Evolutionary conservation across 1,140 invertebrate genomes (phyloP).

Genomic region (Thaumetopoea pityocampa): DNA sequence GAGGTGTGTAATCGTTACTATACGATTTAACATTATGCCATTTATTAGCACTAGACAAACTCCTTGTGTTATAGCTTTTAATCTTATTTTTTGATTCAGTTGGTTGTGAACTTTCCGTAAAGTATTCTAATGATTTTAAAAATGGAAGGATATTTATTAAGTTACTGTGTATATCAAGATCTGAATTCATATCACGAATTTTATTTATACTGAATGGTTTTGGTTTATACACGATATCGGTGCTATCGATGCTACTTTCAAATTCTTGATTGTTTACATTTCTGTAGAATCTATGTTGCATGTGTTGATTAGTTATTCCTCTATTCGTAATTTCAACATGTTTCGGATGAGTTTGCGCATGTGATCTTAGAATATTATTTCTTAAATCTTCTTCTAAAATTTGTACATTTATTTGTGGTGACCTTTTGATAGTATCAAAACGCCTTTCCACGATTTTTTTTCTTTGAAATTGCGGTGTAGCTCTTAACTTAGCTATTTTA

Average conservation of each 20-base stretch:
- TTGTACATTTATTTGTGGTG: slow-evolving; percentile 53
- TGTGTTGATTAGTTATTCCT: slow-evolving; percentile 24
- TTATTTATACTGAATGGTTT: slow-evolving; percentile 20
- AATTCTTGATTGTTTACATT: slow-evolving; percentile 23
- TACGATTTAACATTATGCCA: slow-evolving; percentile 62
- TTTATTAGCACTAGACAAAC: slow-evolving; percentile 44
- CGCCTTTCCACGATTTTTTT: slow-evolving; percentile 32
- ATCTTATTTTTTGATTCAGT: slow-evolving; percentile 22
- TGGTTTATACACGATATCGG: slow-evolving; percentile 15
- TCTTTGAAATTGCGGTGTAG: slow-evolving; percentile 38
- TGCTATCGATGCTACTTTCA: slow-evolving; percentile 19
- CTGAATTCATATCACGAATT: slow-evolving; percentile 14
- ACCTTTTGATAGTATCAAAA: slow-evolving; percentile 29
- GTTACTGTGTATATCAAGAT: slow-evolving; percentile 22
- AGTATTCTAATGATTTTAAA: slow-evolving; percentile 53
- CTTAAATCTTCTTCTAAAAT: slow-evolving; percentile 50
- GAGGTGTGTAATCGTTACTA: slow-evolving; percentile 49
- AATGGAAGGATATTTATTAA: slow-evolving; percentile 46
- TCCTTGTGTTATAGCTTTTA: slow-evolving; percentile 43
- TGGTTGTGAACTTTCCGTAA: slow-evolving; percentile 22
- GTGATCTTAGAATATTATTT: slow-evolving; percentile 38
- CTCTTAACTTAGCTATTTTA: slow-evolving; percentile 37
- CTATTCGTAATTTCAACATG: slow-evolving; percentile 41
- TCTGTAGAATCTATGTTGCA: slow-evolving; percentile 39
- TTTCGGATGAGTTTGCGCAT: slow-evolving; percentile 30